Evolutionary conservation across 2,888 invertebrate species (phyloP), one percentile per base, ranked within the genome.

Genomic region (Thymelicus lineola): DNA sequence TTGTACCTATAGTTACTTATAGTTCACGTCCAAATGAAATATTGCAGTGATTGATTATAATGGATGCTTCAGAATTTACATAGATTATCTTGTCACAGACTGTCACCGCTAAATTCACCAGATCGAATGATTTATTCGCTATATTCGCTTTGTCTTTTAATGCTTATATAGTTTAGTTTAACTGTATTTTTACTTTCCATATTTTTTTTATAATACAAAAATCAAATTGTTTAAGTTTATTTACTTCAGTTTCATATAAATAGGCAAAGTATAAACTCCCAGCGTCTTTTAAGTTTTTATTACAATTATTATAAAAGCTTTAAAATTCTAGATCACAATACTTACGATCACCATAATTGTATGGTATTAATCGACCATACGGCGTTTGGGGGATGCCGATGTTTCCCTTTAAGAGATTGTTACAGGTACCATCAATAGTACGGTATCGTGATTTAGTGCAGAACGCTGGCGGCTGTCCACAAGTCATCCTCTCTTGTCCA

Each of bases 401-500:
- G 7, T 95, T 95, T 0, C 99, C 97, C 76, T 97, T 95, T 71
- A 95, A 93, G 62, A 97, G 88, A 87, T 99, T 99, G 87, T 99
- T 99, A 85, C 99, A 99, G 0, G 98, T 96, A 0, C 99, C 99
- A 85, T 99, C 99, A 73, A 97, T 95, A 0, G 97, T 74, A 17
- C 93, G 94, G 86, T 98, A 98, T 64, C 95, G 95, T 0, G 94
- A 90, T 45, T 94, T 90, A 12, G 87, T 79, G 74, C 95, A 95
- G 73, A 87, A 85, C 0, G 93, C 85, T 0, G 94, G 94, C 0
- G 91, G 80, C 0, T 91, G 80, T 0, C 94, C 94, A 77, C 95
- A 95, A 0, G 94, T 94, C 70, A 87, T 85, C 0, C 91, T 83
- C 73, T 94, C 94, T 14, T 77, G 79, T 0, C 82, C 87, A 0